Evolutionary conservation across 2,888 invertebrate species (phyloP), one percentile per base, ranked within the genome.

Genomic region (Chironomus riparius): DNA sequence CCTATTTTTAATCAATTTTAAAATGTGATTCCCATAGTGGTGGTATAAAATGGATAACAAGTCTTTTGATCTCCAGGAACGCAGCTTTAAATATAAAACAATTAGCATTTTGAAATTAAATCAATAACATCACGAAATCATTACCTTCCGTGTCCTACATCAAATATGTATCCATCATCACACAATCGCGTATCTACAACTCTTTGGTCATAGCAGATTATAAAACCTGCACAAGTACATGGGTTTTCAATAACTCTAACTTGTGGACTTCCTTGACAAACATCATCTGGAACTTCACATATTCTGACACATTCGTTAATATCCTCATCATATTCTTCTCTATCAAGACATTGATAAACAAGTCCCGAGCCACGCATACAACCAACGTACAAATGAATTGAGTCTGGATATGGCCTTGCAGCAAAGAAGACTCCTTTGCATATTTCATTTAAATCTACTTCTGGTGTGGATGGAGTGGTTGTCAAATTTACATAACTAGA

Each of bases 361-460:
- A 74, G 0, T 22, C 65, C 65, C n/a, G 4, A 5, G 7, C 74
- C 47, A 13, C 74, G 18, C 7, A 68, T 22, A 24, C 74, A 74
- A 0, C 74, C 74, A 65, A 74, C 48, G 12, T 28, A 71, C 7
- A 73, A 21, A 15, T 10, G 7, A 3, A 13, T 38, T 5, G 28
- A 18, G 18, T 47, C 6, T 13, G 74, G 74, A 47, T 47, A 15
- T 1, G 74, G 68, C 22, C 65, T 47, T 10, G 74, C 74, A 1
- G 7, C 74, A 22, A 74, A 74, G 24, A 74, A 74, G 18, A 74
- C 47, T 3, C 22, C 22, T 6, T 13, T 22, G 22, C 74, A 74
- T 24, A 74, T 68, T 2, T 10, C 48, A 6, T 47, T 22, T 1
- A 72, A 62, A 10, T 62, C 62, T 1, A 70, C 6, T 2, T 13